Percentiles rank a stretch among this genome's conserved stretches.
phyloP scores from a whole-genome alignment of 2,113 vertebrate species.

The Epinephelus moara region DNA sequence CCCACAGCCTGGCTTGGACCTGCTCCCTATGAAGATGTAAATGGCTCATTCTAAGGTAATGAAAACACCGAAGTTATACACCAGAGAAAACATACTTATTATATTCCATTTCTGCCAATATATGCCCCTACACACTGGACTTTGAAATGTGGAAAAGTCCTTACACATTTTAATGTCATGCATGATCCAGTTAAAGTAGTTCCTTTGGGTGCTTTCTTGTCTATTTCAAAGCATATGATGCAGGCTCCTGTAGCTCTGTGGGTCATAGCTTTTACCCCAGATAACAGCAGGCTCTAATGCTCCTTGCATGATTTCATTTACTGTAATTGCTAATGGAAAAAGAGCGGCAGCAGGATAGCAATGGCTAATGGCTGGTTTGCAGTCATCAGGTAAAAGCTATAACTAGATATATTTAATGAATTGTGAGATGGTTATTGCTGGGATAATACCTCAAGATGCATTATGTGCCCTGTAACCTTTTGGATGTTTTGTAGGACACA shows the following conservation, averaged over 20 bases:
- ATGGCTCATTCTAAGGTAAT: too few relatives aligned
- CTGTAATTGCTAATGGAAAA: constrained; percentile 57
- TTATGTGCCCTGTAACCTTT: background rate
- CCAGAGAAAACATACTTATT: too few relatives aligned
- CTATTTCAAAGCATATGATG: background rate
- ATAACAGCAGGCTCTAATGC: constrained; percentile 55
- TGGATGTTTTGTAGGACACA: background rate
- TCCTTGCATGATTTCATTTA: constrained; percentile 61
- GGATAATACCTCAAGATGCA: background rate
- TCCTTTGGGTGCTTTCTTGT: background rate
- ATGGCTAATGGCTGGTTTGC: constrained; percentile 38
- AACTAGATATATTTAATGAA: background rate
- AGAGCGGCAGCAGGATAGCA: constrained; percentile 42
- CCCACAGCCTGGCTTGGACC: too few relatives aligned
- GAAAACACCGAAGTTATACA: too few relatives aligned
- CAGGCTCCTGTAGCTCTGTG: constrained; percentile 31
- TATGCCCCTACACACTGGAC: too few relatives aligned
- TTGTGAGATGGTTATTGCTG: background rate
- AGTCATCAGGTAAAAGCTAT: constrained; percentile 43
- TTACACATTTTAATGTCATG: background rate
- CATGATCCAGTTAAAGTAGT: background rate
- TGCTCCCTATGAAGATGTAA: too few relatives aligned
- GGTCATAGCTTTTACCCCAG: constrained; percentile 50
- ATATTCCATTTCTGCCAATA: too few relatives aligned
- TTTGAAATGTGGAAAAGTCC: background rate